Evolutionary conservation across 1,140 invertebrate genomes (phyloP).

Genomic region (Euura saliciscinereae): DNA sequence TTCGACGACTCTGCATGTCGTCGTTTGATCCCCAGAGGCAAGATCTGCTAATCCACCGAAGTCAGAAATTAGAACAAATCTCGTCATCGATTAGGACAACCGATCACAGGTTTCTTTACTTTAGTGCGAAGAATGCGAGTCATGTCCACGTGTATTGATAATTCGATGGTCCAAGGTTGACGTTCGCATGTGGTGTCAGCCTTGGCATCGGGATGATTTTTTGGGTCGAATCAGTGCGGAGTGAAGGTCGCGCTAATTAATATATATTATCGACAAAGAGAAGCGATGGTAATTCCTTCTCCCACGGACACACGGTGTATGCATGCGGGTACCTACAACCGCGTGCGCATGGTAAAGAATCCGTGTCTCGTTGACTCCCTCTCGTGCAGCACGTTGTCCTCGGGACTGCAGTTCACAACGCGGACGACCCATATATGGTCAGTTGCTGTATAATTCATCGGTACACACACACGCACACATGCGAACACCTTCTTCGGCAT

Average conservation of each 20-base stretch:
- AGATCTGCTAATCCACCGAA: too few species aligned
- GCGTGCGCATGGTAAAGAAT: not conserved
- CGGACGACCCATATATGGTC: slow-evolving; percentile 32
- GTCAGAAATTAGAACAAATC: too few species aligned
- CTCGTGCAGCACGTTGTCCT: slow-evolving; percentile 26
- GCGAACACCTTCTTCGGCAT: not conserved
- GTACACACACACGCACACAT: slow-evolving; percentile 17
- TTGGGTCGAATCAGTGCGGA: not conserved
- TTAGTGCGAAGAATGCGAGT: too few species aligned
- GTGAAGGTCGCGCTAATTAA: not conserved
- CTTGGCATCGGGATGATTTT: too few species aligned
- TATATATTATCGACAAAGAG: not conserved
- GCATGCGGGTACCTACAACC: not conserved
- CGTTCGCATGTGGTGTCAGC: too few species aligned
- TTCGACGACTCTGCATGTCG: too few species aligned
- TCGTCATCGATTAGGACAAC: too few species aligned
- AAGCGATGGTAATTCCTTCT: not conserved
- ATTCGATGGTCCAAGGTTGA: too few species aligned
- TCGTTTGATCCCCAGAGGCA: too few species aligned
- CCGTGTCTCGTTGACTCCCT: slow-evolving; percentile 19
- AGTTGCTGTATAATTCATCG: slow-evolving; percentile 41
- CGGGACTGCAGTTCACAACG: slow-evolving; percentile 8
- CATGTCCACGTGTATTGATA: too few species aligned
- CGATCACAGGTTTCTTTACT: too few species aligned
- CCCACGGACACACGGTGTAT: not conserved